Evolutionary conservation across 2,888 invertebrate species (phyloP).

Genomic region (Caenorhabditis auriculariae): DNA sequence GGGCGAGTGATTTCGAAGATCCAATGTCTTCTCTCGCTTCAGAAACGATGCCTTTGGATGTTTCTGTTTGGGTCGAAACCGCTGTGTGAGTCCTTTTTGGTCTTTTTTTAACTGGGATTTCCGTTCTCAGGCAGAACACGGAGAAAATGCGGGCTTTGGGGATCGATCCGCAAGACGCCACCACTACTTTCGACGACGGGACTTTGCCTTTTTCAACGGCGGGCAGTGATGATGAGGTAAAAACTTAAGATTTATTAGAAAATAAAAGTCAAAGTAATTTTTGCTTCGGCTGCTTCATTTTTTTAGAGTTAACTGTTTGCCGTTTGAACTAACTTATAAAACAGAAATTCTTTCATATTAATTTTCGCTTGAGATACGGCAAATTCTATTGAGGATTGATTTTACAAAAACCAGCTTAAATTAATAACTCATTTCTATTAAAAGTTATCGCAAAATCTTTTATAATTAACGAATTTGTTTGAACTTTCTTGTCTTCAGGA

Average conservation of each 20-base stretch:
- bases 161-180: constrained; percentile 30
- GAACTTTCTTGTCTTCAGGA: too few relatives aligned
- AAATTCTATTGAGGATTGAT: background rate
- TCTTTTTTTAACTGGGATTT: background rate
- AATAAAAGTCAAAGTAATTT: background rate
- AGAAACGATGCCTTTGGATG: constrained; percentile 58
- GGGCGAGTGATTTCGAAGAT: constrained; percentile 43
- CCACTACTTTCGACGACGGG: constrained; percentile 37
- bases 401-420: too few relatives aligned
- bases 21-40: constrained; percentile 48
- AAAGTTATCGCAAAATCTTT: too few relatives aligned
- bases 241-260: background rate
- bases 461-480: too few relatives aligned
- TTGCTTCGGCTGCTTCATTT: background rate
- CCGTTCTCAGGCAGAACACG: constrained; percentile 29
- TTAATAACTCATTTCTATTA: too few relatives aligned
- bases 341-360: background rate
- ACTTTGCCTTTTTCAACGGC: constrained; percentile 30
- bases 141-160: constrained; percentile 29
- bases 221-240: constrained; percentile 33
- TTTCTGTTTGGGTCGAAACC: constrained; percentile 40
- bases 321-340: background rate
- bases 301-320: background rate
- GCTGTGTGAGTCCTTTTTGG: constrained; percentile 23
- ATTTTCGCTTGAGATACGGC: background rate